Conservation (phyloP, 2,113 vertebrate species). For the Hippocampus comes region DNA sequence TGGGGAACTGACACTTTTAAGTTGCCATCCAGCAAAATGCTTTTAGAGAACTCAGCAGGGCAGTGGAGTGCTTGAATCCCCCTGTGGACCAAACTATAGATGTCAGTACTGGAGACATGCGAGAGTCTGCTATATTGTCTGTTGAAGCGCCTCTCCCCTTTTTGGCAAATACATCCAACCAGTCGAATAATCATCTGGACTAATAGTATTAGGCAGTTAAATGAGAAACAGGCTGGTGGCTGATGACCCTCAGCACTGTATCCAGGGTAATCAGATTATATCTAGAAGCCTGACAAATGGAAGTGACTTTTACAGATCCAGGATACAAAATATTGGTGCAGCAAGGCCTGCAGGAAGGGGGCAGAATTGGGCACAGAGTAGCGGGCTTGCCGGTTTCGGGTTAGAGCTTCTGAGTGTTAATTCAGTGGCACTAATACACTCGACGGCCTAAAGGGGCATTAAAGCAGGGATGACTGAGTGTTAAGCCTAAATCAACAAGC, state of each 20-base stretch:
- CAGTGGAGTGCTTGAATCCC: neutral
- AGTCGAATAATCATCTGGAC: conserved; percentile 3
- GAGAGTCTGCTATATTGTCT: neutral
- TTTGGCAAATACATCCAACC: neutral
- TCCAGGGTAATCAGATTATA: conserved; percentile 20
- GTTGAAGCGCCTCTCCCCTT: neutral
- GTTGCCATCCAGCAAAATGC: neutral
- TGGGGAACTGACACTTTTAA: neutral
- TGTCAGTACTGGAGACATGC: neutral
- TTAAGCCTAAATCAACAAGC: conserved; percentile 59
- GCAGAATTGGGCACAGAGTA: conserved; percentile 4
- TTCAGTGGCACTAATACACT: conserved; percentile 60
- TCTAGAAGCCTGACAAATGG: conserved; percentile 12
- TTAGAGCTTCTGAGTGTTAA: conserved; percentile 60
- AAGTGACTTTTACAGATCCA: conserved; percentile 31
- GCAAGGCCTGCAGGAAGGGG: neutral
- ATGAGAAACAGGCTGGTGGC: conserved; percentile 29
- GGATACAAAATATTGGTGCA: conserved; percentile 2
- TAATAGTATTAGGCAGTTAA: conserved; percentile 24
- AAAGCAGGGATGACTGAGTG: conserved; percentile 52
- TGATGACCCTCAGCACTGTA: conserved; percentile 10
- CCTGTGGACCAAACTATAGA: neutral
- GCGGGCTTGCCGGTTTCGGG: conserved; percentile 20
- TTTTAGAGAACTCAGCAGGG: neutral
- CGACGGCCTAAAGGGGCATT: conserved; percentile 54